Percentiles rank a stretch among this genome's conserved stretches.
phyloP scores from a whole-genome alignment of 2,888 invertebrate genomes.

The Lypha dubia region DNA sequence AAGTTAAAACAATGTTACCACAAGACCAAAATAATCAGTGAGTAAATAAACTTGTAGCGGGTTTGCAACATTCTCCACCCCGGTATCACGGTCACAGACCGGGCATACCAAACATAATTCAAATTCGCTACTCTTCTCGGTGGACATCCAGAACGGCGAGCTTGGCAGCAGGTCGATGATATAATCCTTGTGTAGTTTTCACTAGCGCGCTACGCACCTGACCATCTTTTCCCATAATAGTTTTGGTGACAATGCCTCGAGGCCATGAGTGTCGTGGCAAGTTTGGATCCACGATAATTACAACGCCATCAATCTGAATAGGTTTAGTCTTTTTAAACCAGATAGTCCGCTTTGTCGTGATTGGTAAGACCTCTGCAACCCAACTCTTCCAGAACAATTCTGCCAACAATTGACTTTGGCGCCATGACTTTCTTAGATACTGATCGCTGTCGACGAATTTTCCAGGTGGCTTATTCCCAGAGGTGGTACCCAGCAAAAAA shows the following conservation, averaged over 20 bases:
- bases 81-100: too few relatives aligned
- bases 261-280: constrained; percentile 5
- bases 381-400: constrained; percentile 8
- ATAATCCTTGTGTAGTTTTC: too few relatives aligned
- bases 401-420: constrained; percentile 6
- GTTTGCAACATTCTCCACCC: too few relatives aligned
- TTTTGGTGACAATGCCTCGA: not conserved
- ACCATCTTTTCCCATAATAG: too few relatives aligned
- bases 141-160: too few relatives aligned
- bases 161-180: too few relatives aligned
- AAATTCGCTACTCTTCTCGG: too few relatives aligned
- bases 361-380: not conserved
- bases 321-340: constrained; percentile 3
- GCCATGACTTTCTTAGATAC: constrained; percentile 20
- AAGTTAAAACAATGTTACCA: too few relatives aligned
- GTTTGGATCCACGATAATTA: constrained; percentile 9
- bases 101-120: too few relatives aligned
- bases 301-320: not conserved
- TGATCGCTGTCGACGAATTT: constrained; percentile 1
- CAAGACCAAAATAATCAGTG: too few relatives aligned
- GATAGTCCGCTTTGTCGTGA: constrained; percentile 6
- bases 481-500: constrained; percentile 1
- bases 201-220: too few relatives aligned
- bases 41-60: too few relatives aligned
- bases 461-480: constrained; percentile 12